Conservation (phyloP, 2,113 vertebrate species). For the Polypterus senegalus region DNA sequence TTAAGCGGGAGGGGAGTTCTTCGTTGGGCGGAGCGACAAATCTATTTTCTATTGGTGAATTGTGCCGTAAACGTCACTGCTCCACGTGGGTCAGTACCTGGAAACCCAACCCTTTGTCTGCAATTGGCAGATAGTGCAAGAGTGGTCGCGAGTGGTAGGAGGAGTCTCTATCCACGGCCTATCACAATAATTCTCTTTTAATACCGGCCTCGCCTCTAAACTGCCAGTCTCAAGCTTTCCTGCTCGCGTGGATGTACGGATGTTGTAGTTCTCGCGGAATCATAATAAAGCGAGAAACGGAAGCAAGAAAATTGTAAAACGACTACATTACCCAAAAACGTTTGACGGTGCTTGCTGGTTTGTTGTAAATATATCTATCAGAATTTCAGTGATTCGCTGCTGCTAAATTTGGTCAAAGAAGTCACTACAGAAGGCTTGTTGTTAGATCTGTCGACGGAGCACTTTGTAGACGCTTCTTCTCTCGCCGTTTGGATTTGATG, state of each 20-base stretch:
- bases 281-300: background rate
- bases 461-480: constrained; percentile 21
- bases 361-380: constrained; percentile 63
- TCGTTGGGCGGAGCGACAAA: constrained; percentile 28
- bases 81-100: constrained; percentile 51
- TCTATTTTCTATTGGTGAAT: constrained; percentile 27
- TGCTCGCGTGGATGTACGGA: constrained; percentile 27
- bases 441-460: constrained; percentile 44
- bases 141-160: constrained; percentile 1
- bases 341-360: constrained; percentile 18
- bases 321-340: constrained; percentile 49
- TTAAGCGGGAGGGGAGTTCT: constrained; percentile 35
- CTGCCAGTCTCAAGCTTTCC: constrained; percentile 3
- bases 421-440: constrained; percentile 55
- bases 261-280: constrained; percentile 30
- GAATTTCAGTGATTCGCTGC: constrained; percentile 64
- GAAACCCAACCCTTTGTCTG: constrained; percentile 6
- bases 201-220: constrained; percentile 16
- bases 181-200: constrained; percentile 41
- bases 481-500: constrained; percentile 11
- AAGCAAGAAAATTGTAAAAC: rapidly evolving
- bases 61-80: constrained; percentile 1
- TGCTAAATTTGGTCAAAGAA: constrained; percentile 74
- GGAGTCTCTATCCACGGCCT: constrained; percentile 38
- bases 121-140: constrained; percentile 52